phyloP scores from a whole-genome alignment of 1,140 invertebrate species.

The Varroa destructor region DNA sequence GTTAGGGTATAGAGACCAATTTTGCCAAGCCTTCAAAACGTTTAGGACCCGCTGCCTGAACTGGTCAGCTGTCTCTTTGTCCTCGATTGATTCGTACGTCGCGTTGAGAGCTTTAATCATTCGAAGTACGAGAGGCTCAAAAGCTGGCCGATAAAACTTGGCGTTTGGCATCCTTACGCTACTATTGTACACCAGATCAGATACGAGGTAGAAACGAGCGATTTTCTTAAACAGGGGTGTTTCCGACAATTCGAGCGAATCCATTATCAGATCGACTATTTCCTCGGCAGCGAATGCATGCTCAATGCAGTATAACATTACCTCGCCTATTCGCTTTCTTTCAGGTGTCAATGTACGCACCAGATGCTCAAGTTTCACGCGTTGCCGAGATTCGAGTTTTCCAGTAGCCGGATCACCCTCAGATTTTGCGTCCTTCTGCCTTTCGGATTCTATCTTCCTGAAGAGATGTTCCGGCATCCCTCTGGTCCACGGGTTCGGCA shows the following conservation, averaged over 20 bases:
- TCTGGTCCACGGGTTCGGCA: conserved; percentile 79
- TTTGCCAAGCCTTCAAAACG: conserved; percentile 91
- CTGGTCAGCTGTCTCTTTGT: conserved; percentile 81
- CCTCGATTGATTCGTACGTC: conserved; percentile 63
- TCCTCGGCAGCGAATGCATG: conserved; percentile 93
- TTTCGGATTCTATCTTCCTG: conserved; percentile 35
- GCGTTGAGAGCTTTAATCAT: conserved; percentile 72
- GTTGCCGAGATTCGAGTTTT: conserved; percentile 47
- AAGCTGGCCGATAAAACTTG: conserved; percentile 81
- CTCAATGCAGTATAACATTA: conserved; percentile 97
- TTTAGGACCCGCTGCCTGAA: conserved; percentile 85
- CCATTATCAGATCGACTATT: conserved; percentile 77
- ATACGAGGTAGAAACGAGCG: conserved; percentile 85
- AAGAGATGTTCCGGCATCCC: conserved; percentile 49
- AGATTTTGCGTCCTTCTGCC: conserved; percentile 1
- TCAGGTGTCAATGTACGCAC: conserved; percentile 75
- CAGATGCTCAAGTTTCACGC: conserved; percentile 80
- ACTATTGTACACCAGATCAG: conserved; percentile 94
- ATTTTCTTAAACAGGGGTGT: conserved; percentile 80
- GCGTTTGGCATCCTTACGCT: conserved; percentile 90
- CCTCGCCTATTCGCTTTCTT: conserved; percentile 69
- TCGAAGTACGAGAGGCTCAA: conserved; percentile 62
- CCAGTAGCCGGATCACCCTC: conserved; percentile 21
- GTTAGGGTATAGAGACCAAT: conserved; percentile 89
- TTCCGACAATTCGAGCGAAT: conserved; percentile 61